Evolutionary conservation across 2,113 vertebrate species (phyloP).

Genomic region (Pluvianellus socialis): DNA sequence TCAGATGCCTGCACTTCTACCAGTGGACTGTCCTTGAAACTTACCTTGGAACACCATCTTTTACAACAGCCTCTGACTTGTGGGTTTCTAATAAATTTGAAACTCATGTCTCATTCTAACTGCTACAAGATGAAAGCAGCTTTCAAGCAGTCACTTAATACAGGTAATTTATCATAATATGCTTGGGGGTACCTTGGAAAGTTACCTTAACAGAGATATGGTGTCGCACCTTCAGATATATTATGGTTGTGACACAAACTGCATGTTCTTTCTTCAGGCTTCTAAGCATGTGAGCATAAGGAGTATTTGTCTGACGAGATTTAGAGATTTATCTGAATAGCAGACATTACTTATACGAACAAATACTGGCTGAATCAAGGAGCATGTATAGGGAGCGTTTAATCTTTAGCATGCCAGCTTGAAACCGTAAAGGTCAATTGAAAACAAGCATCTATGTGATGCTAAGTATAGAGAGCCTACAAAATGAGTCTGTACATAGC

Average conservation of each 20-base stretch:
- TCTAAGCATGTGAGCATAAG: not conserved
- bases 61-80: not conserved
- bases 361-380: not conserved
- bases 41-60: not conserved
- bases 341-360: not conserved
- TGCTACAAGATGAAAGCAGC: constrained; percentile 14
- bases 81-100: not conserved
- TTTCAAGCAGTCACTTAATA: not conserved
- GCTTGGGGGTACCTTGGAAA: constrained; percentile 4
- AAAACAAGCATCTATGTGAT: not conserved
- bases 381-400: not conserved
- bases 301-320: not conserved
- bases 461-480: not conserved
- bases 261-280: not conserved
- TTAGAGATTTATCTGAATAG: constrained; percentile 29
- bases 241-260: not conserved
- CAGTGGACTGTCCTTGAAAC: not conserved
- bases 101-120: not conserved
- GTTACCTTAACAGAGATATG: constrained; percentile 29
- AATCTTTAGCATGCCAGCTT: not conserved
- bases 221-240: not conserved
- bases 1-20: not conserved
- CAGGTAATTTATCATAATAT: constrained; percentile 10
- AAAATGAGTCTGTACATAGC: not conserved
- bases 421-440: not conserved